Evolutionary conservation across 2,888 invertebrate species (phyloP), one percentile per base, ranked within the genome.

Genomic region (Lasioglossum calceatum): DNA sequence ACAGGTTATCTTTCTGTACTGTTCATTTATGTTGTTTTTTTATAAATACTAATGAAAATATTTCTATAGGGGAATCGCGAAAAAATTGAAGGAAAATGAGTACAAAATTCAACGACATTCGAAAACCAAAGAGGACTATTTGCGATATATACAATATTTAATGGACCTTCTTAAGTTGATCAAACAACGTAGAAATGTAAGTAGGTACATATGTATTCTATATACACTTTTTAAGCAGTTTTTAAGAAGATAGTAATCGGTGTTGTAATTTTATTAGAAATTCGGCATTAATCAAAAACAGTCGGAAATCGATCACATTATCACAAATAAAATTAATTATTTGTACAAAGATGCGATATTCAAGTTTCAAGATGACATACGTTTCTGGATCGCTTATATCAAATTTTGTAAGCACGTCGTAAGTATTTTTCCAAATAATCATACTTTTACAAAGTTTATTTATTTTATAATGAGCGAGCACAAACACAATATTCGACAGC

Each of bases 361-460:
- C 54, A 96, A 97, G 88, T 98, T 97, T 93, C 97, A 97, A 91
- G 96, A 97, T 92, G 98, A 98, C 93, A 95, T 97, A 64, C 96
- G 97, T 88, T 96, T 98, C 81, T 98, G 98, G 97, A 96, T 97
- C 92, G 97, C 97, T 71, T 98, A 97, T 92, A 97, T 98, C 79
- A 97, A 97, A 92, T 98, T 98, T 94, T 97, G 97, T 92, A 97
- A 97, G 91, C 96, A 97, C 93, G 97, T 97, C 93, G 96, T 96
- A 94, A 95, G 95, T 95, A 81, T 79, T 54, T 78, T 32, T 77
- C 39, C 78, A 54, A 64, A 58, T 72, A 16, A 58, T 82, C 27
- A 39, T n/a, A 19, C 32, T 39, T 58, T 58, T 14, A 42, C 16
- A 70, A 14, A 67, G 70, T n/a, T 16, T 4, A 44, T 67, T 74